These are phyloP conservation scores for Labeo calbasu DNA, from an alignment of 2,797 vertebrate genomes.

Conservation along the genomic window DNA sequence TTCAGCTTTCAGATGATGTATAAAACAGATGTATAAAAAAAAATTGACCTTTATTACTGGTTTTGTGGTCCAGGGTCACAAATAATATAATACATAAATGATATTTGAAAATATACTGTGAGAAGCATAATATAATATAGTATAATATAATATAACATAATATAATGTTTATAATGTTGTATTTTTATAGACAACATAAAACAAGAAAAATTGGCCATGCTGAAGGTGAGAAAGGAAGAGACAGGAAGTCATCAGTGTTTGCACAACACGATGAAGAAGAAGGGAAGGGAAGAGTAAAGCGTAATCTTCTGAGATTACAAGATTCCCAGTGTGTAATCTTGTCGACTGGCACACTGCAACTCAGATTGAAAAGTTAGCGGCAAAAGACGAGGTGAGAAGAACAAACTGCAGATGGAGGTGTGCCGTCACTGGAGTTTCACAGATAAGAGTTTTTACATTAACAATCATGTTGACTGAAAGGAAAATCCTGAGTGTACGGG, in stretches of 20 bases:
- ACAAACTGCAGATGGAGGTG: background rate
- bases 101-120: no score
- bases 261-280: slow-evolving; percentile 54
- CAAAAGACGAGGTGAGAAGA: slow-evolving; percentile 20
- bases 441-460: background rate
- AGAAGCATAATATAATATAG: no score
- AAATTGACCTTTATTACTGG: no score
- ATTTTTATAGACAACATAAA: slow-evolving; percentile 49
- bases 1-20: no score
- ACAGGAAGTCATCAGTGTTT: slow-evolving; percentile 39
- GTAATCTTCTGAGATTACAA: slow-evolving; percentile 70
- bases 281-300: slow-evolving; percentile 19
- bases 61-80: no score
- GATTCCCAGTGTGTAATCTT: slow-evolving; percentile 65
- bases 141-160: no score
- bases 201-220: slow-evolving; percentile 16
- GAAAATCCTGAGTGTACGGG: background rate
- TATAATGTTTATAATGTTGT: slow-evolving; percentile 3
- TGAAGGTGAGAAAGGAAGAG: slow-evolving; percentile 22
- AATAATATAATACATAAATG: no score
- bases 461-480: background rate
- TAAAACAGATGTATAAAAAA: no score
- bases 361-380: slow-evolving; percentile 40
- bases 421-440: background rate
- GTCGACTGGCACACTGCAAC: slow-evolving; percentile 64